Evolutionary conservation across 2,113 vertebrate species (phyloP), one percentile per base, ranked within the genome.

Genomic region (Gobiocypris rarus): DNA sequence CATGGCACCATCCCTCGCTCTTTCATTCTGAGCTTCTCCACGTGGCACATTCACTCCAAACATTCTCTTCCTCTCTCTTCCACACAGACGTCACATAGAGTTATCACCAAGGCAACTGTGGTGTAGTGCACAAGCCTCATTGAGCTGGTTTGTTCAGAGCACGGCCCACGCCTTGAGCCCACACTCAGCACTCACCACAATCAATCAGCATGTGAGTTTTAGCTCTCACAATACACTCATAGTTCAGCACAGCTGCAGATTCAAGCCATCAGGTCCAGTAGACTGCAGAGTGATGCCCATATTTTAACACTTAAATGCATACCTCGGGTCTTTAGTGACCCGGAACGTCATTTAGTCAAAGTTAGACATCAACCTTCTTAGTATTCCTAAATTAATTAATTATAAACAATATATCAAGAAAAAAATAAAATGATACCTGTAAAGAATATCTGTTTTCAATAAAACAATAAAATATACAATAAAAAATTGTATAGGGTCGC

Each of bases 1-100:
- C 75, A 34, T 87, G 83, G 84, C 81, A 87, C 13, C 24, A 75
- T 54, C 70, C 52, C 24, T 54, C 43, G 24, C 77, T 70, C 71
- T 26, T 59, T 81, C 43, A 52, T 56, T 71, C 86, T 83, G 74
- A 85, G 48, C 81, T 80, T 56, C 81, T 85, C 75, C 81, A 85
- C 54, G 76, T 71, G 81, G 86, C 70, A 31, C 76, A 81, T 82
- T 85, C 81, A 34, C 48, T 58, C 26, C 28, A 52, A 58, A 69
- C 65, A 48, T 85, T 73, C 34, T 28, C 43, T 52, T 82, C n/a
- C 43, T 43, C 56, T 52, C 63, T 56, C n/a, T 73, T 15, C 17
- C 9, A 50, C 83, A 79, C 70, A 85, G 75, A 59, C 75, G 31
- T 81, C 76, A 69, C 75, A 70, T n/a, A 48, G 79, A 80, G 69